These are phyloP conservation scores for Petrophora chlorosata DNA, from an alignment of 2,888 invertebrate genomes.

Conservation along the genomic window DNA sequence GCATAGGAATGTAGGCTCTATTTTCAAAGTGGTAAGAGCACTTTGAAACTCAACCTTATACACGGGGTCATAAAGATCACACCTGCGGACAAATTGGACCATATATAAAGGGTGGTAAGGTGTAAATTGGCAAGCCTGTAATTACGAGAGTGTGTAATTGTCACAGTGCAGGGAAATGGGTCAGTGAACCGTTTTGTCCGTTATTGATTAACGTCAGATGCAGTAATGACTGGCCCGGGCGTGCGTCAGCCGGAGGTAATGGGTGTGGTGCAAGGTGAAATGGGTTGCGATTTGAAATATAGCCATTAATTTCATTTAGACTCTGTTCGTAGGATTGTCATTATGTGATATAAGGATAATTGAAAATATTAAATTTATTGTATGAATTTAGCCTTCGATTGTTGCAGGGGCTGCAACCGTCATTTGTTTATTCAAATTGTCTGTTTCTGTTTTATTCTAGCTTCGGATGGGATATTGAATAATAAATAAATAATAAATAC, in stretches of 20 bases:
- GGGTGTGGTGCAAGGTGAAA: constrained; percentile 1
- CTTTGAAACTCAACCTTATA: not conserved
- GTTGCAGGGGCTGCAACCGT: no score
- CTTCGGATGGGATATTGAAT: no score
- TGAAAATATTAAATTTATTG: no score
- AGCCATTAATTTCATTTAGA: no score
- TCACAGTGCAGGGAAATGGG: constrained; percentile 37
- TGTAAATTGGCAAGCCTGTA: constrained; percentile 28
- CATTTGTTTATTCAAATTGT: no score
- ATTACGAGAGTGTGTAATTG: constrained; percentile 44
- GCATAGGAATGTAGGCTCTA: constrained; percentile 5
- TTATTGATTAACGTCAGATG: constrained; percentile 69
- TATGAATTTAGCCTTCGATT: no score
- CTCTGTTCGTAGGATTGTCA: no score
- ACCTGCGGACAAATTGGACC: constrained; percentile 8
- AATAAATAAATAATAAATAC: no score
- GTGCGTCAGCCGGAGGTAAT: constrained; percentile 48
- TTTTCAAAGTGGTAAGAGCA: not conserved
- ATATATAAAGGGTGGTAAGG: constrained; percentile 9
- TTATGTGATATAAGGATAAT: no score
- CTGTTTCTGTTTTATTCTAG: no score
- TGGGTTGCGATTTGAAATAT: not conserved
- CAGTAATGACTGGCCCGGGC: constrained; percentile 58
- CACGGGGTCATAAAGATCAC: not conserved
- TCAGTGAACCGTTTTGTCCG: constrained; percentile 38